phyloP scores from a whole-genome alignment of 2,888 invertebrate genomes.

The Clitarchus hookeri region DNA sequence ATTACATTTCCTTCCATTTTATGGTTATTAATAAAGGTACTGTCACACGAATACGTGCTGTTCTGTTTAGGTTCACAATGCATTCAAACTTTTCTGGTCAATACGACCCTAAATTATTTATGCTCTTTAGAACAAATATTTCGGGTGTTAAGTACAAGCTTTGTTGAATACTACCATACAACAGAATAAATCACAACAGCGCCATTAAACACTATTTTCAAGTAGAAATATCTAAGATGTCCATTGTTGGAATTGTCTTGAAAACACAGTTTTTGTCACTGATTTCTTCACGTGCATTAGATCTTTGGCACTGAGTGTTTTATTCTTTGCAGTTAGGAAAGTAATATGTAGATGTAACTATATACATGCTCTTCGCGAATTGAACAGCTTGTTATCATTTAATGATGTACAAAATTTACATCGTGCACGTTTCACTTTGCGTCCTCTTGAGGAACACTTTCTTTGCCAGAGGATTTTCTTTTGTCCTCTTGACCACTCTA shows the following conservation, averaged over 20 bases:
- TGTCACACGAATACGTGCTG: too few species aligned
- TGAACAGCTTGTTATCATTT: neutral
- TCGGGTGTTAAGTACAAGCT: too few species aligned
- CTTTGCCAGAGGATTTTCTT: neutral
- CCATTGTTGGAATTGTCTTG: neutral
- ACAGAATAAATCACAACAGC: neutral
- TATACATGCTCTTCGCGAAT: neutral
- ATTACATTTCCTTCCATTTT: neutral
- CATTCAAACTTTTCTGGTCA: neutral
- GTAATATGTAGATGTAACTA: neutral
- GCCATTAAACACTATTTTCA: neutral
- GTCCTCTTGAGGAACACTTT: neutral
- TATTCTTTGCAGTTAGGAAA: neutral
- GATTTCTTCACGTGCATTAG: too few species aligned
- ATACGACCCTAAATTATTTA: too few species aligned
- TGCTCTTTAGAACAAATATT: too few species aligned
- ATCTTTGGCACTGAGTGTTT: neutral
- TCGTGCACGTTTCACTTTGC: neutral
- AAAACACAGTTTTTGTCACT: neutral
- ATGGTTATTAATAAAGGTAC: neutral
- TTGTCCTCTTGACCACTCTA: neutral
- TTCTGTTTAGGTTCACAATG: neutral
- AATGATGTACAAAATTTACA: neutral
- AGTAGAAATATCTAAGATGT: neutral
- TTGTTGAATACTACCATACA: neutral